Percentiles rank a stretch among this genome's conserved stretches.
Evolutionary conservation across 2,888 invertebrate genomes (phyloP).

Genomic region (Aleiodes testaceus): DNA sequence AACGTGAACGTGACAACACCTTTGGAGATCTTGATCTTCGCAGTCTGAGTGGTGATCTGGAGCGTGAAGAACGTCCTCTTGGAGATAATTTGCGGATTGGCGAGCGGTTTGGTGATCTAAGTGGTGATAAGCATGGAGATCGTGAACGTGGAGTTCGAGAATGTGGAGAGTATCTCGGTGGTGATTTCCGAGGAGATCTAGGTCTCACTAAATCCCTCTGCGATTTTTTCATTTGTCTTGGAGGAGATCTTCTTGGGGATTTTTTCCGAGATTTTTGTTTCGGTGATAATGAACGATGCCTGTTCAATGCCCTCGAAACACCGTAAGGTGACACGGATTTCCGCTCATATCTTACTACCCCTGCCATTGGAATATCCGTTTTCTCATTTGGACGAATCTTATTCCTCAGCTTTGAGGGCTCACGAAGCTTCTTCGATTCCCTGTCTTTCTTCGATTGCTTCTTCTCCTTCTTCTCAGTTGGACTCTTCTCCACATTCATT

Average conservation of each 20-base stretch:
- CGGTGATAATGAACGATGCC: slow-evolving; percentile 60
- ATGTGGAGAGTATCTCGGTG: slow-evolving; percentile 61
- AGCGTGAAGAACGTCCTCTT: slow-evolving; percentile 54
- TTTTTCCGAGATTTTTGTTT: slow-evolving; percentile 52
- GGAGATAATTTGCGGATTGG: slow-evolving; percentile 55
- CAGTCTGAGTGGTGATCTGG: slow-evolving; percentile 59
- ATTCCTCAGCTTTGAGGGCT: slow-evolving; percentile 47
- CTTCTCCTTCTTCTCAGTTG: slow-evolving; percentile 54
- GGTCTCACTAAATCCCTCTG: slow-evolving; percentile 64
- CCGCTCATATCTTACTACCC: slow-evolving; percentile 53
- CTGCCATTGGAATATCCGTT: slow-evolving; percentile 36
- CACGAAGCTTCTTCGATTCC: slow-evolving; percentile 54
- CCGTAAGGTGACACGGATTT: slow-evolving; percentile 58
- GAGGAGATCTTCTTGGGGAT: slow-evolving; percentile 55
- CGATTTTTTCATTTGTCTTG: slow-evolving; percentile 49
- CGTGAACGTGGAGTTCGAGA: slow-evolving; percentile 50
- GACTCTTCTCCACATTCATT: slow-evolving; percentile 66
- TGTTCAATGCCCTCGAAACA: slow-evolving; percentile 52
- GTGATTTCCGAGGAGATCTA: slow-evolving; percentile 67
- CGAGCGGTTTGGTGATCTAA: slow-evolving; percentile 59
- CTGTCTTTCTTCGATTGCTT: slow-evolving; percentile 48
- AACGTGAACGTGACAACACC: slow-evolving; percentile 51
- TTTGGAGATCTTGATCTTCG: slow-evolving; percentile 59
- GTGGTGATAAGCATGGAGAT: slow-evolving; percentile 61
- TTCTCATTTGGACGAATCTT: slow-evolving; percentile 46